Percentiles rank a stretch among this genome's conserved stretches.
Conservation (phyloP, 2,113 vertebrate genomes). For the Calidris pugnax region DNA sequence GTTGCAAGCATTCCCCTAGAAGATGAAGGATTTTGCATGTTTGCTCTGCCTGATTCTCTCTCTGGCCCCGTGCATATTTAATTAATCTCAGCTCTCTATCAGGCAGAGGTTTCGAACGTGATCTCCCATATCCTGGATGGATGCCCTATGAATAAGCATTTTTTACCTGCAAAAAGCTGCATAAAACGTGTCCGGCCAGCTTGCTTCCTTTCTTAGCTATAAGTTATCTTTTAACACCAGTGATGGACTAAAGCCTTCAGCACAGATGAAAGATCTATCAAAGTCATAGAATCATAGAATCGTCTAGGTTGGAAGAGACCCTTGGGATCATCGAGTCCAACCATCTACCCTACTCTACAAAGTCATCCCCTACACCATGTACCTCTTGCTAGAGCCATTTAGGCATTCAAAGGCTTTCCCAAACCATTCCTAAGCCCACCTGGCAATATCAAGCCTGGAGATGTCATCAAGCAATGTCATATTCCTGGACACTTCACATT, state of each 20-base stretch:
- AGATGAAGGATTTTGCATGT: constrained; percentile 7
- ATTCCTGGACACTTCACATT: neutral
- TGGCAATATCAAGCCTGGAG: neutral
- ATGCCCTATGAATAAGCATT: neutral
- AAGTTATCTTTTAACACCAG: neutral
- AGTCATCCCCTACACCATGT: no score
- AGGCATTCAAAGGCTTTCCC: neutral
- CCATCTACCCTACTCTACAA: no score
- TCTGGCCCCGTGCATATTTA: neutral
- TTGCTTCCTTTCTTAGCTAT: neutral
- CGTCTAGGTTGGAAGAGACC: no score
- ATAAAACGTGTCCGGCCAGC: fast-evolving
- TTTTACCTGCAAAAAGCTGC: neutral
- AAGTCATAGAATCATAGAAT: no score
- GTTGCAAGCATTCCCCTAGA: neutral
- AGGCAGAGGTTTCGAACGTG: neutral
- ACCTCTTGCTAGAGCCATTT: neutral
- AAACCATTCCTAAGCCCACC: neutral
- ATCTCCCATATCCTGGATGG: neutral
- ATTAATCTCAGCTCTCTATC: neutral
- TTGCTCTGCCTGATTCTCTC: neutral
- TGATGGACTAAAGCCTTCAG: neutral
- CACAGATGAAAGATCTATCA: neutral
- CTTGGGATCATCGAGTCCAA: no score
- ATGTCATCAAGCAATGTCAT: no score